Conservation (phyloP, 1,140 invertebrate species). For the Latrodectus geometricus region DNA sequence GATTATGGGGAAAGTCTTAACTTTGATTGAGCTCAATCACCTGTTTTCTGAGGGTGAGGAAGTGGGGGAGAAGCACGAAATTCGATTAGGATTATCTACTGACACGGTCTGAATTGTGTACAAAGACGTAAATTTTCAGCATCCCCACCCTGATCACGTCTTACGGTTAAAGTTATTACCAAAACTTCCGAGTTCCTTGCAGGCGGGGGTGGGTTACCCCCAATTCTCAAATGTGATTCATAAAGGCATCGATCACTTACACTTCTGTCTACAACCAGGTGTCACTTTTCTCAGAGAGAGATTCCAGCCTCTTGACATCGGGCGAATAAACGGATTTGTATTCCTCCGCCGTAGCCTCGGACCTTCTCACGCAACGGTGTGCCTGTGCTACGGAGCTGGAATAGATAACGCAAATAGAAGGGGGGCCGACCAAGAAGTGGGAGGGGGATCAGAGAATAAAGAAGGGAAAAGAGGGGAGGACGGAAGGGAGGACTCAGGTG, state of each 20-base stretch:
- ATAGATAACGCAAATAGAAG: conserved; percentile 22
- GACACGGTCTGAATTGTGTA: background rate
- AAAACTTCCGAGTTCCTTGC: conserved; percentile 11
- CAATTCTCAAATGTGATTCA: conserved; percentile 36
- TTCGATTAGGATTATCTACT: conserved; percentile 14
- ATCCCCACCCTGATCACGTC: conserved; percentile 14
- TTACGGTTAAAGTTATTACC: conserved; percentile 31
- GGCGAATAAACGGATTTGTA: conserved; percentile 45
- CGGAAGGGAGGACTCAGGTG: conserved; percentile 42
- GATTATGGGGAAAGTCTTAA: background rate
- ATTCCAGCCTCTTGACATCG: conserved; percentile 39
- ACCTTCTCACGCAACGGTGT: conserved; percentile 43
- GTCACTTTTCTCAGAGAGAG: conserved; percentile 47
- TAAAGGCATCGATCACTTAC: conserved; percentile 57
- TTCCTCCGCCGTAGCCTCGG: conserved; percentile 27
- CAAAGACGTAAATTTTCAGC: conserved; percentile 2
- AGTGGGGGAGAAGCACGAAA: background rate
- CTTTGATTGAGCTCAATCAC: background rate
- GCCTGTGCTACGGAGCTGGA: conserved; percentile 21
- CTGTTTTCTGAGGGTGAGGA: background rate
- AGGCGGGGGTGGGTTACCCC: background rate
- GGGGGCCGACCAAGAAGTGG: background rate
- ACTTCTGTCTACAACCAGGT: conserved; percentile 36
- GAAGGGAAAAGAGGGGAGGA: background rate
- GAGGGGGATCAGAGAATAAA: background rate